Evolutionary conservation across 2,888 invertebrate species (phyloP).

Genomic region (Netelia virgata): DNA sequence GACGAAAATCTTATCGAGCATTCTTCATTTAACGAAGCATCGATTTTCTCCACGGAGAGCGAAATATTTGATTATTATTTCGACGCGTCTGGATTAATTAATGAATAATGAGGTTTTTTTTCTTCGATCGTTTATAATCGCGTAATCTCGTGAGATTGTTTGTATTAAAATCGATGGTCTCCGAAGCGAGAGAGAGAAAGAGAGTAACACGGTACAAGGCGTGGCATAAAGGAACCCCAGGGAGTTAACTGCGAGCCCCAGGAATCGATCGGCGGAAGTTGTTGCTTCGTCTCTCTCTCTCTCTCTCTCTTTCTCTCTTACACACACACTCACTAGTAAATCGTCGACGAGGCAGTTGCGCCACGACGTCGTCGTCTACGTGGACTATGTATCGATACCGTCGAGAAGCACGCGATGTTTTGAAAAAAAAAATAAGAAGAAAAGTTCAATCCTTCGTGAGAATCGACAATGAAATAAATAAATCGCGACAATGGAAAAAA

Average conservation of each 20-base stretch:
- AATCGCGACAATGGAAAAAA: neutral
- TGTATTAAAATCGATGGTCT: conserved; percentile 38
- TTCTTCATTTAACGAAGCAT: no score
- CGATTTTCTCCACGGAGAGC: no score
- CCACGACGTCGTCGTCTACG: conserved; percentile 45
- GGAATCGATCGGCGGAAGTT: conserved; percentile 76
- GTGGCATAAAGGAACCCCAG: conserved; percentile 75
- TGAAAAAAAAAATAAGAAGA: conserved; percentile 20
- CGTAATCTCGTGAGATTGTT: neutral
- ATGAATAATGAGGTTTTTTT: no score
- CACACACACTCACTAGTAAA: conserved; percentile 36
- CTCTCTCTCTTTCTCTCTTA: conserved; percentile 42
- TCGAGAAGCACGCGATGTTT: conserved; percentile 20
- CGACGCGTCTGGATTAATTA: no score
- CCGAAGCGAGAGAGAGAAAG: conserved; percentile 9
- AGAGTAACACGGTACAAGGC: conserved; percentile 69
- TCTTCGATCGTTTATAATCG: neutral
- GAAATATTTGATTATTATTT: no score
- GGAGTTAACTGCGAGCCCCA: conserved; percentile 73
- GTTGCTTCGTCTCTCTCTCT: conserved; percentile 70
- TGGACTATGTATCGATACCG: conserved; percentile 25
- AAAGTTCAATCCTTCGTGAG: conserved; percentile 15
- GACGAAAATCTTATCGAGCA: no score
- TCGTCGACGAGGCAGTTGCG: conserved; percentile 54
- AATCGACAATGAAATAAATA: conserved; percentile 36